Evolutionary conservation across 1,140 invertebrate species (phyloP), one percentile per base, ranked within the genome.

Genomic region (Neodiprion virginianus): DNA sequence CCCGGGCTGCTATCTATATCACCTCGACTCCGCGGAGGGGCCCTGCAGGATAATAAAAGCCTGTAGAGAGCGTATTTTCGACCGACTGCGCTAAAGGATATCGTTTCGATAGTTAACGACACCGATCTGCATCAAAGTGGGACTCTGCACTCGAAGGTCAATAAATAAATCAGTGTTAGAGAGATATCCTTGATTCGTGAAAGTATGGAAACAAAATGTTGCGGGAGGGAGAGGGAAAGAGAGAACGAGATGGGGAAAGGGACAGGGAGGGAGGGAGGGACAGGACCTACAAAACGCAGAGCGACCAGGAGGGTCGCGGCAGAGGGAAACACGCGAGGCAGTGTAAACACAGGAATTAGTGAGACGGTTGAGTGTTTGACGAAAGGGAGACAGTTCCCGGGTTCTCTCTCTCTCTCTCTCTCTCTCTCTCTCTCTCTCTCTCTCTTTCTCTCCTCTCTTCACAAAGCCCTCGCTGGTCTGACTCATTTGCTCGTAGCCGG

Each of bases 281-380:
- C 8, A 61, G 53, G 11, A 17, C 53, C 1, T 40, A 40, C 28
- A 40, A 17, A 65, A 7, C 12, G 61, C 61, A 14, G 1, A 65
- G 61, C 1, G 61, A 7, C 61, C 1, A 14, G 17, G 61, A 65
- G 61, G 40, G 11, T 69, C 12, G 21, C 40, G 8, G 67, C 23
- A 12, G 40, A 69, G 67, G 40, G 23, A 69, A 23, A 47, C 21
- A 47, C 53, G 53, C 53, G 3, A 17, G n/a, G n/a, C n/a, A 61
- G 53, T 61, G 53, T 61, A 69, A 21, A 21, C 40, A 47, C 10
- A 69, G 67, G 67, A 47, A 69, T 69, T 47, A 69, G 67, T 69
- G 67, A 47, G 40, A 69, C 67, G 67, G 21, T 23, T 21, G 21
- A 69, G 40, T 21, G 40, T 69, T 61, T 61, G 53, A 61, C 53